Conservation (phyloP, 2,113 vertebrate species). For the Delphinus delphis region DNA sequence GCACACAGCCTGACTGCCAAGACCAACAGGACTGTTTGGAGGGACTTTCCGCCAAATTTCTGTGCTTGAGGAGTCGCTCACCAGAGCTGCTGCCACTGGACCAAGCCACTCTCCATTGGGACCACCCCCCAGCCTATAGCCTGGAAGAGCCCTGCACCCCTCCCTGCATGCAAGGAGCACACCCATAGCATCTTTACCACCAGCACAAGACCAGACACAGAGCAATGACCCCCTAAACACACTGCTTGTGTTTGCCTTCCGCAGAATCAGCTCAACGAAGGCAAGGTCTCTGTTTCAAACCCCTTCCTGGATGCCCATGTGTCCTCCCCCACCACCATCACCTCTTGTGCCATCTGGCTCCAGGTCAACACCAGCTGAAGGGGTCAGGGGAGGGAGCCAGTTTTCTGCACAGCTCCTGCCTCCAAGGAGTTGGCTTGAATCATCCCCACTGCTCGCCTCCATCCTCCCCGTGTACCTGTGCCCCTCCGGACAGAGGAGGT, state of each 20-base stretch:
- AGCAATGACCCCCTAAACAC: not conserved
- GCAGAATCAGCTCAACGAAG: not conserved
- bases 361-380: not conserved
- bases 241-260: not conserved
- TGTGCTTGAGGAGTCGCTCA: slow-evolving; percentile 71
- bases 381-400: not conserved
- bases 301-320: not conserved
- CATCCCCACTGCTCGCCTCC: not conserved
- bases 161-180: not conserved
- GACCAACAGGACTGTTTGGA: slow-evolving; percentile 78
- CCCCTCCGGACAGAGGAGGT: not conserved
- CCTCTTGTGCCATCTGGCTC: not conserved
- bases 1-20: slow-evolving; percentile 71
- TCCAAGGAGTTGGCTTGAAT: not conserved
- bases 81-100: slow-evolving; percentile 36
- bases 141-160: not conserved
- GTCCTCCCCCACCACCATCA: not conserved
- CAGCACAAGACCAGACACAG: not conserved
- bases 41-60: slow-evolving; percentile 74
- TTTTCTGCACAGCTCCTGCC: not conserved
- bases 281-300: not conserved
- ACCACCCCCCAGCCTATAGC: not conserved
- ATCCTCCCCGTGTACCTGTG: not conserved
- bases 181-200: not conserved
- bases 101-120: not conserved